Evolutionary conservation across 2,797 vertebrate genomes (phyloP).

Genomic region (Scarus forsteni): DNA sequence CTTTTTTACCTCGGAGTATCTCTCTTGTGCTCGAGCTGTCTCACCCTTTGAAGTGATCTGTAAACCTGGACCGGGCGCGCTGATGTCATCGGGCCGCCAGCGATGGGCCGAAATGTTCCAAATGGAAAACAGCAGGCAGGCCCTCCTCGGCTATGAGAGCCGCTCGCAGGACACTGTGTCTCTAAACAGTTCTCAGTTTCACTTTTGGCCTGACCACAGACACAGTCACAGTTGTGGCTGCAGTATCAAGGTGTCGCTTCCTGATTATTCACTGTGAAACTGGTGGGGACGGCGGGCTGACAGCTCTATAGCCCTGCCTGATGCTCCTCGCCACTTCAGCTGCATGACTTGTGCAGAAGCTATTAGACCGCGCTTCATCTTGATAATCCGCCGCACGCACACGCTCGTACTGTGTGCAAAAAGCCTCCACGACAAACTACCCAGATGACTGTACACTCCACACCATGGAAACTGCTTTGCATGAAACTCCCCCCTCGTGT

Average conservation of each 20-base stretch:
- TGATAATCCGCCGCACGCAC: slow-evolving; percentile 44
- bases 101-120: slow-evolving; percentile 72
- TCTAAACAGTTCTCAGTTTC: slow-evolving; percentile 77
- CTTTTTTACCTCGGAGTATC: slow-evolving; percentile 72
- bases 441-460: slow-evolving; percentile 46
- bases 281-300: slow-evolving; percentile 65
- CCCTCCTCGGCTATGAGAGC: slow-evolving; percentile 64
- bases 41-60: slow-evolving; percentile 70
- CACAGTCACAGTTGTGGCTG: slow-evolving; percentile 79
- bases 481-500: slow-evolving; percentile 37
- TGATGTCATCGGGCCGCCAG: slow-evolving; percentile 75
- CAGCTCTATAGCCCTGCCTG: slow-evolving; percentile 57
- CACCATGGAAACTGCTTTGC: slow-evolving; percentile 50
- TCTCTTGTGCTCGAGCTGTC: slow-evolving; percentile 54
- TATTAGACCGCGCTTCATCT: slow-evolving; percentile 60
- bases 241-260: slow-evolving; percentile 81
- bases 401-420: slow-evolving; percentile 25
- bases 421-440: slow-evolving; percentile 45
- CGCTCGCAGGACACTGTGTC: slow-evolving; percentile 71
- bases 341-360: slow-evolving; percentile 62
- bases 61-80: slow-evolving; percentile 65
- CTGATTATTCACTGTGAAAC: slow-evolving; percentile 85
- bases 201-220: slow-evolving; percentile 78
- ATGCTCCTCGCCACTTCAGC: slow-evolving; percentile 63
- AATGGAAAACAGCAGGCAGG: slow-evolving; percentile 74